Evolutionary conservation across 2,113 vertebrate genomes (phyloP).

Genomic region (Colistium nudipinnis): DNA sequence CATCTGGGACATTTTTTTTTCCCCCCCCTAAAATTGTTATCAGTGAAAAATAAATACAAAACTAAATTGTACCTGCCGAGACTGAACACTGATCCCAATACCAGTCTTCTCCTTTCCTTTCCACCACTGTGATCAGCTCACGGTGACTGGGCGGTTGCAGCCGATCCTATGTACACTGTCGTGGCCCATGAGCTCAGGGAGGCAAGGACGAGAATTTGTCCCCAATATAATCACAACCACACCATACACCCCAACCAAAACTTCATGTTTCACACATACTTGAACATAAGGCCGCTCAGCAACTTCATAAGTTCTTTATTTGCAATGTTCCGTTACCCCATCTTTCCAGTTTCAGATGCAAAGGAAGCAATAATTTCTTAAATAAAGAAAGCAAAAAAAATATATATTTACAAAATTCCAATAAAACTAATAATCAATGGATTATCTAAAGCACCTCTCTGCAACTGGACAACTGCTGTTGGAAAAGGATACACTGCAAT

Average conservation of each 20-base stretch:
- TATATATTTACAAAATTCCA: conserved; percentile 93
- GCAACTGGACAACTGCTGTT: conserved; percentile 84
- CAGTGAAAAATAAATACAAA: too few relatives aligned
- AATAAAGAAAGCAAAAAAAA: conserved; percentile 89
- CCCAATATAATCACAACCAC: too few relatives aligned
- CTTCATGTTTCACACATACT: conserved; percentile 10
- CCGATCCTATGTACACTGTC: too few relatives aligned
- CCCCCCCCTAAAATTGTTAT: too few relatives aligned
- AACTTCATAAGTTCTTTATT: conserved; percentile 85
- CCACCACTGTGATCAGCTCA: too few relatives aligned
- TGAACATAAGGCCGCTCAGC: conserved; percentile 58
- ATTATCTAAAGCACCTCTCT: conserved; percentile 90
- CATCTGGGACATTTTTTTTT: too few relatives aligned
- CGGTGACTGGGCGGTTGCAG: neutral
- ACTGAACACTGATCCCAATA: too few relatives aligned
- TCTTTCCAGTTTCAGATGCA: conserved; percentile 90
- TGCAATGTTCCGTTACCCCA: conserved; percentile 79
- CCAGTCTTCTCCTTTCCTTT: too few relatives aligned
- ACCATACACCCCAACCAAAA: too few relatives aligned
- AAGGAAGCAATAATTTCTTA: conserved; percentile 93
- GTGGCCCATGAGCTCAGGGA: too few relatives aligned
- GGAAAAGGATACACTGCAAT: conserved; percentile 82
- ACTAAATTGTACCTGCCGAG: too few relatives aligned
- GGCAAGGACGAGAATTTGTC: too few relatives aligned
- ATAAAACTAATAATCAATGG: conserved; percentile 88